Conservation (phyloP, 2,113 vertebrate species). For the Bufo gargarizans region DNA sequence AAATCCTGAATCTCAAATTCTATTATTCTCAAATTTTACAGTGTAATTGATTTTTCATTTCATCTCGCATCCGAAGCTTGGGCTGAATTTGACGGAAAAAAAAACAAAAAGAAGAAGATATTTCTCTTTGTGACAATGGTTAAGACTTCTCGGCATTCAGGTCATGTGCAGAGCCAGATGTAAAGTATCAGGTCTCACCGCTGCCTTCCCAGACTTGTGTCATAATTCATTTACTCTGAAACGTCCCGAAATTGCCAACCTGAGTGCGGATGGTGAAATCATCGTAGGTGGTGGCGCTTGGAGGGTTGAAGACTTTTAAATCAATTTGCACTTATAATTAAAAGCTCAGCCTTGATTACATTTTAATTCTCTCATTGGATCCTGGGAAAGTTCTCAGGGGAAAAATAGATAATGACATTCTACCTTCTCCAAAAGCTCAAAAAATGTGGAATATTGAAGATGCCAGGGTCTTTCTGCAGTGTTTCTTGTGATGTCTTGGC, state of each 20-base stretch:
- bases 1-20: no score
- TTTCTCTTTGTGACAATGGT: slow-evolving; percentile 1
- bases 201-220: background rate
- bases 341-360: slow-evolving; percentile 54
- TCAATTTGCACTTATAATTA: slow-evolving; percentile 51
- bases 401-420: slow-evolving; percentile 34
- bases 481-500: background rate
- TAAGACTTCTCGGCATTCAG: background rate
- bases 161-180: background rate
- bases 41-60: background rate
- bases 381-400: slow-evolving; percentile 13
- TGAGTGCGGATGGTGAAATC: slow-evolving; percentile 35
- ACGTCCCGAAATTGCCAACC: slow-evolving; percentile 4
- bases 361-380: slow-evolving; percentile 58
- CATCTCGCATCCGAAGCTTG: background rate
- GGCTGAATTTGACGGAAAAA: background rate
- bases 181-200: accelerated
- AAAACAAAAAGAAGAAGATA: background rate
- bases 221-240: slow-evolving; percentile 21
- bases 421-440: slow-evolving; percentile 22
- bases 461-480: background rate
- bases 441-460: slow-evolving; percentile 14
- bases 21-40: background rate
- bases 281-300: slow-evolving; percentile 25
- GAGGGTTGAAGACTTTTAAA: slow-evolving; percentile 40